Base-by-base conservation (phyloP, 2,888 invertebrate genomes). In the Heliconius aoede region DNA sequence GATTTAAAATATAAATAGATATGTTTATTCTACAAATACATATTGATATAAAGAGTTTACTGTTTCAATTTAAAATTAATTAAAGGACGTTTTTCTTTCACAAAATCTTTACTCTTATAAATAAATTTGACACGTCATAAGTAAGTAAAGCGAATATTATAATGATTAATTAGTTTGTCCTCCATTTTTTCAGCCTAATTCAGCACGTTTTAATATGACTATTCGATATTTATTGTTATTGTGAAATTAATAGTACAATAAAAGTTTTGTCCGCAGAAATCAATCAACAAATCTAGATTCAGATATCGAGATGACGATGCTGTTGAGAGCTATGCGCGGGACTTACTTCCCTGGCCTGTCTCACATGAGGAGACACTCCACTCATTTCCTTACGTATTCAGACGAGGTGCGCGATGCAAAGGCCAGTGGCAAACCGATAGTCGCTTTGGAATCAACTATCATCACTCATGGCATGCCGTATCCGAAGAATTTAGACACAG, bases 391-490 rank as follows among this genome's bases (percentile, higher is more conserved):
- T 75, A 89, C 94, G 78, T 91, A 95, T 78, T 95, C 95, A 74
- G 95, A 96, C 51, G 96, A 97, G 86, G 96, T 99, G 72, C 87
- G 87, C 74, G 86, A 92, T 73, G 98, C 98, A 11, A 90, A 97
- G 81, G 89, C 91, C 73, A 90, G 93, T 68, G 91, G 94, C 40
- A 92, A 95, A 81, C 97, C 99, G 13, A 95, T 99, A 78, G 98
- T 99, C 26, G 99, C 99, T 3, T 93, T 99, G 82, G 99, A 99
- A 95, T 99, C 99, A 11, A 98, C 99, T 1, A 99, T 99, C 80
- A 98, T 99, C 79, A 99, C 99, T 1, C 99, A 99, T 92, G 99
- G 99, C 62, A 98, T 99, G 98, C 99, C 99, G 0, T 97, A 96
- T 91, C 99, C 99, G 0, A 95, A 97, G 73, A 99, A 99, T 92